Conservation (phyloP, 2,113 vertebrate species). For the Podarcis cretensis region DNA sequence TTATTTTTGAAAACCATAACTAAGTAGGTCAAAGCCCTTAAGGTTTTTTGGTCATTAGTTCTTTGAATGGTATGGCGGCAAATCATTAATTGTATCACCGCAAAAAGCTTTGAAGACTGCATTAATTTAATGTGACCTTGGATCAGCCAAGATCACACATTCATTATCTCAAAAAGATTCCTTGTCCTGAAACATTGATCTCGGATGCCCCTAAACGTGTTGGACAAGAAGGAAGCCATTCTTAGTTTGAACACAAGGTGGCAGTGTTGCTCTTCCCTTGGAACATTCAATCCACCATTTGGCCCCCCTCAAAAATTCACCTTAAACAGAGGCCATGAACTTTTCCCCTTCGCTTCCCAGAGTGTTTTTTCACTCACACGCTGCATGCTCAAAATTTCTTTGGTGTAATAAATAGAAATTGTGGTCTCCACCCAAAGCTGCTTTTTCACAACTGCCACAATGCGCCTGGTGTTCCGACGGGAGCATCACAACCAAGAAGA, state of each 20-base stretch:
- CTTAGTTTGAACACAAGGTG: constrained; percentile 48
- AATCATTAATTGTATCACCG: constrained; percentile 52
- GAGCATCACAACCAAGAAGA: neutral
- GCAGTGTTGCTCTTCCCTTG: constrained; percentile 71
- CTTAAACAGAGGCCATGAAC: constrained; percentile 56
- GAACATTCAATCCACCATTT: neutral
- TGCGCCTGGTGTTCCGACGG: neutral
- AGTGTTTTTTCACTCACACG: neutral
- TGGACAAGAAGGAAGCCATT: neutral
- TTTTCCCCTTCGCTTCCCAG: constrained; percentile 59
- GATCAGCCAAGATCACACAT: constrained; percentile 50
- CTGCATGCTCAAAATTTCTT: constrained; percentile 40
- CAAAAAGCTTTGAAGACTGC: constrained; percentile 43
- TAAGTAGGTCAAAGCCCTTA: constrained; percentile 52
- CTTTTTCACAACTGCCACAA: neutral
- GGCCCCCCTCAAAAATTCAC: constrained; percentile 20
- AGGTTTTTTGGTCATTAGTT: constrained; percentile 53
- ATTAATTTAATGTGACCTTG: constrained; percentile 51
- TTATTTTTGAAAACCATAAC: constrained; percentile 46
- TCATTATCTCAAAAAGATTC: constrained; percentile 59
- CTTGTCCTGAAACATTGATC: constrained; percentile 47
- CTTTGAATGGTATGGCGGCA: constrained; percentile 48
- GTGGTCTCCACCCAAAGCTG: constrained; percentile 11
- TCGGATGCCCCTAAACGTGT: constrained; percentile 35
- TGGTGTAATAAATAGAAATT: constrained; percentile 32